phyloP scores from a whole-genome alignment of 2,113 vertebrate genomes.

The Rhinolophus sinicus region DNA sequence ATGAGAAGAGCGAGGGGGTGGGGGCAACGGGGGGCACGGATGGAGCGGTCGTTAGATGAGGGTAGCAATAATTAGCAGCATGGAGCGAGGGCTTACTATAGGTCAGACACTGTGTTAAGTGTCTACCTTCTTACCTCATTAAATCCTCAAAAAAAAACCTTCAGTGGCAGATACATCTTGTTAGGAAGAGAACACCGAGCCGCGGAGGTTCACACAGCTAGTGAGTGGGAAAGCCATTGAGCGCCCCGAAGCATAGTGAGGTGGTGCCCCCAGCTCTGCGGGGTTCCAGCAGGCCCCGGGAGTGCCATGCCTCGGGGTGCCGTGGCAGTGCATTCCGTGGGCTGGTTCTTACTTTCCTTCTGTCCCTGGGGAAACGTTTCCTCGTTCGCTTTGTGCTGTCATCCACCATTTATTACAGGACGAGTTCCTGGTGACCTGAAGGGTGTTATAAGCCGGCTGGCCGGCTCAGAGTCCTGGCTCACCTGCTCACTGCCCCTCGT shows the following conservation, averaged over 20 bases:
- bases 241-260: fast-evolving
- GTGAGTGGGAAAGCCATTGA: neutral
- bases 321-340: fast-evolving
- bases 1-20: neutral
- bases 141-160: neutral
- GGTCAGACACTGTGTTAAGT: neutral
- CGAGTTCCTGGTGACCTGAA: neutral
- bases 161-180: neutral
- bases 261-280: too few relatives aligned
- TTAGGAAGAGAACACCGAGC: neutral
- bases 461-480: too few relatives aligned
- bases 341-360: neutral
- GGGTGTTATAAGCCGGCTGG: neutral
- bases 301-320: neutral
- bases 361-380: neutral
- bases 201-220: neutral
- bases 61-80: neutral
- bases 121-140: neutral
- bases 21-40: neutral
- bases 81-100: neutral
- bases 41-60: neutral
- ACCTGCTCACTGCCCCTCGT: neutral
- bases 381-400: neutral
- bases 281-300: neutral
- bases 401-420: neutral